Base-by-base conservation (phyloP, 2,113 vertebrate species). In the Alouatta palliata region DNA sequence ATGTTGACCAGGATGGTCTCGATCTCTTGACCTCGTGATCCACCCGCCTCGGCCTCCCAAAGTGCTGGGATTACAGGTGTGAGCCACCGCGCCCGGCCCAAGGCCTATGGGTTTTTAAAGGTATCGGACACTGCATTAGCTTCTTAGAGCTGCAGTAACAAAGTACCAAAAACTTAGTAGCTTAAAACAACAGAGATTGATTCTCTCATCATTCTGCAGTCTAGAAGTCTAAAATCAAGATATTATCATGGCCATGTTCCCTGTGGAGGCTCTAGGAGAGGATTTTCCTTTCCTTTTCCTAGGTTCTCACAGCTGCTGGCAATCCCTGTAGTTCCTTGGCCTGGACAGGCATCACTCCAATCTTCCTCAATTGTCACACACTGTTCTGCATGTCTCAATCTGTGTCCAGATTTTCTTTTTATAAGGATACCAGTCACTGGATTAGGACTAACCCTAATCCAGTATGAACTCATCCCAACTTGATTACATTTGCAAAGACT, bases 381-480 rank as follows among this genome's bases (percentile, higher is more conserved):
- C 14, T 27, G 45, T 80, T 68, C 17, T 58, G 61, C 20, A 8
- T 19, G 79, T 73, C 49, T 95, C 73, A 20, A 13, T 66, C 49
- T 95, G 45, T 58, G 5, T 75, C 73, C 80, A 82, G 37, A 95
- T 66, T 77, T 66, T 84, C 84, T 89, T 66, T 84, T 81, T 90
- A 70, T 68, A 86, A 83, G 35, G 83, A 90, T 27, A 81, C 43
- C 21, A 73, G 58, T 37, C 52, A 43, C 43, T 73, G 86, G 47
- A 88, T 66, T 43, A 71, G 58, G 64, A 56, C 40, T n/a, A 89
- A 66, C n/a, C 4, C 40, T 19, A 75, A 79, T 82, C n/a, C 87
- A 90, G 20, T 13, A 40, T 86, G 79, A 91, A 82, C 52, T 77
- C 87, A 90, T 49, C 16, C 23, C 30, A 93, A 92, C 58, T 88